Conservation (phyloP, 37 sponge, comb jelly and placozoan species). For the Axinella damicornis region DNA sequence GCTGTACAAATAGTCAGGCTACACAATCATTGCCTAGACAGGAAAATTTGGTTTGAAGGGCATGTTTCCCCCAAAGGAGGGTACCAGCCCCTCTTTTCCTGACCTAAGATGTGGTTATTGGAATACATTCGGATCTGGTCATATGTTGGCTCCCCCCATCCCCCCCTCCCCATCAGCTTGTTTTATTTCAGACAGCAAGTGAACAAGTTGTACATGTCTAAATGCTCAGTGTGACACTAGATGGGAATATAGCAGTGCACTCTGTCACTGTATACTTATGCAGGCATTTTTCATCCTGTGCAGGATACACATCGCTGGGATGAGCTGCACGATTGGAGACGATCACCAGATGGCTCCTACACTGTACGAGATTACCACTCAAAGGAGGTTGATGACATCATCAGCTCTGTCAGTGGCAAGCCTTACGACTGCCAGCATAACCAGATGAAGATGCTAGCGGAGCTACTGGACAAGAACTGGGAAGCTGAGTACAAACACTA, state of each 20-base stretch:
- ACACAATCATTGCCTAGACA: too few species aligned
- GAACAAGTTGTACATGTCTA: too few species aligned
- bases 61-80: too few species aligned
- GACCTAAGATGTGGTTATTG: too few species aligned
- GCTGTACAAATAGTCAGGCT: background rate
- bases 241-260: too few species aligned
- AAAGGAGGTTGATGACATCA: constrained; percentile 27
- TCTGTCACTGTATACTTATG: background rate
- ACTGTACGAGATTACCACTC: constrained; percentile 43
- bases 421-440: background rate
- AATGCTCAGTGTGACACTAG: too few species aligned
- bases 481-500: constrained; percentile 27
- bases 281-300: background rate
- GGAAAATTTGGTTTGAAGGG: too few species aligned
- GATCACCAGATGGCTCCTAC: constrained; percentile 39
- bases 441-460: constrained; percentile 41
- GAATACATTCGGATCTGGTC: too few species aligned
- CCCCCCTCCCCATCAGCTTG: too few species aligned
- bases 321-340: constrained; percentile 16
- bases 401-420: constrained; percentile 2
- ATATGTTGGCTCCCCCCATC: too few species aligned
- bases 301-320: constrained; percentile 29
- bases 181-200: too few species aligned
- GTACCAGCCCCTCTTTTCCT: too few species aligned
- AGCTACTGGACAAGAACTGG: constrained; percentile 46